Percentiles rank a stretch among this genome's conserved stretches.
These are phyloP conservation scores for Odontocerum albicorne DNA, from an alignment of 2,888 invertebrate genomes.

Conservation along the genomic window DNA sequence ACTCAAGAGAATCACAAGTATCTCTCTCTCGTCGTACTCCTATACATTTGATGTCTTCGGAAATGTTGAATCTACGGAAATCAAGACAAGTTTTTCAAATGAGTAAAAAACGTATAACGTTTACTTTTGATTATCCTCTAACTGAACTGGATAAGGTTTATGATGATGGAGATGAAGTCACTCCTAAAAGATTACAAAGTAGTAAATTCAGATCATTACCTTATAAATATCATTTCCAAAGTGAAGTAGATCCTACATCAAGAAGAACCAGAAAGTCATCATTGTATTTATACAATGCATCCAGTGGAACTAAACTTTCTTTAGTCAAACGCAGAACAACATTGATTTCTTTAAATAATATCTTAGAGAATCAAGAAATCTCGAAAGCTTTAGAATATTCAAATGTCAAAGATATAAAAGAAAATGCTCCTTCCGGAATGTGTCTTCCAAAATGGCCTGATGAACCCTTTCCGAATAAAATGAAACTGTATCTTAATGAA, in stretches of 20 bases:
- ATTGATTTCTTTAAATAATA: too few relatives aligned
- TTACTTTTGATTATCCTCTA: not conserved
- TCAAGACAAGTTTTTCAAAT: too few relatives aligned
- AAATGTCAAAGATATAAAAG: not conserved
- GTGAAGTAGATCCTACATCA: not conserved
- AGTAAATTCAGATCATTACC: not conserved
- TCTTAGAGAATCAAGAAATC: too few relatives aligned
- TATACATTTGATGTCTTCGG: too few relatives aligned
- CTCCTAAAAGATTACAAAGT: constrained; percentile 12
- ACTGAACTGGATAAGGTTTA: not conserved
- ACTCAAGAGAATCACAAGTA: too few relatives aligned
- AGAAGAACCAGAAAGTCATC: not conserved
- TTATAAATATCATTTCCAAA: constrained; percentile 4
- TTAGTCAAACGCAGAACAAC: too few relatives aligned
- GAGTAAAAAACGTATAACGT: too few relatives aligned
- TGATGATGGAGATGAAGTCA: constrained; percentile 10
- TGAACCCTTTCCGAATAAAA: constrained; percentile 54
- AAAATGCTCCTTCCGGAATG: constrained; percentile 9
- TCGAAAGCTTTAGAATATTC: constrained; percentile 1
- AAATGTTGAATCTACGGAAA: too few relatives aligned
- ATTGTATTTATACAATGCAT: not conserved
- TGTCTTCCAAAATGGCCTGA: constrained; percentile 12
- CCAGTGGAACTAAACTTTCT: too few relatives aligned
- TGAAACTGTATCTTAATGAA: constrained; percentile 66
- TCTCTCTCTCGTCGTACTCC: too few relatives aligned